Evolutionary conservation across 2,888 invertebrate genomes (phyloP), one percentile per base, ranked within the genome.

Genomic region (Sinopyrophorus schimmeli): DNA sequence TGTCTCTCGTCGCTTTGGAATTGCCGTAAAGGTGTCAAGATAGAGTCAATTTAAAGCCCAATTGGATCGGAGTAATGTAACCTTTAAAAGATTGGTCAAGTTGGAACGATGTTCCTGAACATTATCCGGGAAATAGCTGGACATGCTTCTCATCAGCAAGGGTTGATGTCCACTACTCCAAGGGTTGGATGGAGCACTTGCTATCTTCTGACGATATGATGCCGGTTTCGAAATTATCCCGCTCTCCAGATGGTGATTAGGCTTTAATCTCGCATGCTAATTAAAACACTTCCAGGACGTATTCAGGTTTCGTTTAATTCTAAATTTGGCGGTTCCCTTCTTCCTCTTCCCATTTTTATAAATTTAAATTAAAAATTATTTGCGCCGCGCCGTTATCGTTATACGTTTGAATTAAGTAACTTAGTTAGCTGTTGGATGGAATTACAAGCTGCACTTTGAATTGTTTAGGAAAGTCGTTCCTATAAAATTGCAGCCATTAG

Each of bases 21-120:
- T 58, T 57, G 70, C 68, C 70, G 68, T 69, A 71, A 71, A 72
- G 71, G 73, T 73, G 73, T 71, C 73, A 72, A 73, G 73, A 73
- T 73, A 73, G 72, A 67, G 66, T 67, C 70, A 71, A 73, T 73
- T 73, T 73, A 73, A 68, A 67, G 71, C 69, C 69, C 73, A 70
- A 72, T 73, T 70, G 71, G 69, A 70, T 66, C 69, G 69, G 69
- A 71, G 70, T 72, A 72, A 73, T 71, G 71, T 66, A 67, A 67
- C 69, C 70, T 69, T 68, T 68, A 72, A 71, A 72, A 71, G 72
- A 71, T 70, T 68, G 71, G 66, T 70, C 68, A 67, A 70, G 69
- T 68, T 67, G 66, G 65, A 67, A 69, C 68, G 70, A 69, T 66
- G 59, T 67, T 64, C 65, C 63, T 58, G 61, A 65, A 67, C 68